Evolutionary conservation across 2,113 vertebrate species (phyloP), one percentile per base, ranked within the genome.

Genomic region (Gopherus evgoodei): DNA sequence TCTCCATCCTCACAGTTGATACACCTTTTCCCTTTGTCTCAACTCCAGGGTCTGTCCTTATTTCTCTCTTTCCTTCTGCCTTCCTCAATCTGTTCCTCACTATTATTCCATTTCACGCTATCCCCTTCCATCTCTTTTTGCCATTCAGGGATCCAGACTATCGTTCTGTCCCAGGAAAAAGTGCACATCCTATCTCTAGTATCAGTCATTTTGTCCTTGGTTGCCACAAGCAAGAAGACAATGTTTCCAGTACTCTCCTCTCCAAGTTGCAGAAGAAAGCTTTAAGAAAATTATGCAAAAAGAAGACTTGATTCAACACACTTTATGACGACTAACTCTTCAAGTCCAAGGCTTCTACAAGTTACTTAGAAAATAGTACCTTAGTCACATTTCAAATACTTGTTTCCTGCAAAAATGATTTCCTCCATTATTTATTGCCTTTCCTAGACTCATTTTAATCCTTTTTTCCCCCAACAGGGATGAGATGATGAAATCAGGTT

Each of bases 401-500:
- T 94, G 35, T 44, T 83, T 88, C 89, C 56, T 78, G 25, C 50
- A 62, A 76, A 56, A 83, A 80, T 2, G 56, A 57, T 29, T 95
- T 79, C 42, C 22, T 14, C 78, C 88, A 62, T 49, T 94, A 52
- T 90, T 44, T 85, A 62, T 69, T 91, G 91, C 27, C 56, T 93
- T 92, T 24, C 10, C 1, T 0, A 10, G 76, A 85, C 59, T 49
- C 75, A 38, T 84, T 94, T 84, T 88, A 94, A 76, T 29, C 75
- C 42, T 82, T 82, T 83, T n/a, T 42, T 16, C 11, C 72, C 21
- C 35, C 1, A 24, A 86, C 83, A 90, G 49, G 7, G 93, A 22
- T 25, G 86, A 16, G 4, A 31, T 0, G 19, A 24, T 17, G 25
- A 65, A 16, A 83, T 25, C 2, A 6, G 17, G 1, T 1, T 1